Evolutionary conservation across 1,140 invertebrate genomes (phyloP), one percentile per base, ranked within the genome.

Genomic region (Calephelis virginiensis): DNA sequence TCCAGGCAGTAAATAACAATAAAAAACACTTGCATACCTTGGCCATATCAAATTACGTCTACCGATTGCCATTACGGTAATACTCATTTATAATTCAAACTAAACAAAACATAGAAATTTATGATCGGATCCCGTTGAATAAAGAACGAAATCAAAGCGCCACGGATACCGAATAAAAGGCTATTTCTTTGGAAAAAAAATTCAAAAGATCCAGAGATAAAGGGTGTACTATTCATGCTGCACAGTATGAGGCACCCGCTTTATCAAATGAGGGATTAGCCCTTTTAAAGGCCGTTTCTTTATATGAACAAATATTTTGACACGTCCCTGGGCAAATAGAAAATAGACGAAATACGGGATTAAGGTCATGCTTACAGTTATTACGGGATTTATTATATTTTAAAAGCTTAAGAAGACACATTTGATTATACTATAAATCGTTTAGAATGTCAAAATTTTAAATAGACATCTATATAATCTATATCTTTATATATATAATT

Each of bases 1-100:
- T 67, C 53, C 75, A 47, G 43, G 69, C 66, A 71, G 63, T 80
- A 72, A 75, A 84, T 80, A 78, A 80, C 74, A 80, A 78, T 75
- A 82, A 80, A 78, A 83, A 83, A 83, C 75, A 84, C 75, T 75
- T 77, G 73, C 75, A 77, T 77, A 76, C 69, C 70, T 63, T 53
- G 70, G 75, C 72, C 78, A 80, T 85, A 89, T 90, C 88, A 87
- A 85, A 89, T 90, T 88, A 84, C 88, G 77, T 79, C 82, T 88
- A 88, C 86, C 83, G 79, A 85, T 86, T 86, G 80, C 85, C 82
- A 89, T 90, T 90, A 89, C 82, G 75, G 83, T 87, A 86, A 89
- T 85, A 85, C 78, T 77, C 85, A 78, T 83, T 81, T 85, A 90
- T 90, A 88, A 90, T 76, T 89, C 83, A 89, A 90, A 84, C 77